Conservation (phyloP, 2,113 vertebrate species). For the Phylloscopus trochiloides region DNA sequence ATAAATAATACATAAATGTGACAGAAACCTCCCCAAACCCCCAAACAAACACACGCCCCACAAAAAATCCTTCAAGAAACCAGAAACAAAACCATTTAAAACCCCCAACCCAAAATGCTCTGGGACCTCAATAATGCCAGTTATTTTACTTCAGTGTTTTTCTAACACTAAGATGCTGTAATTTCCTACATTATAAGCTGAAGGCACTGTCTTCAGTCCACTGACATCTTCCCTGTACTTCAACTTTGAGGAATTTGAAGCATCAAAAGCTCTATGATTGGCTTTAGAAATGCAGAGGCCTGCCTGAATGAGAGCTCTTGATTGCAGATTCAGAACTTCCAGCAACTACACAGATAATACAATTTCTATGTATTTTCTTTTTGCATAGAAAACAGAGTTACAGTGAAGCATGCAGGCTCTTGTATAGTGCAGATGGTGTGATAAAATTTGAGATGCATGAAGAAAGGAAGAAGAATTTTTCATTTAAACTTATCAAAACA, state of each 20-base stretch:
- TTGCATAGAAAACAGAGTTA: background rate
- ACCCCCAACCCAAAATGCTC: accelerated
- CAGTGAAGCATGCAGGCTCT: background rate
- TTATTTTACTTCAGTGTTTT: background rate
- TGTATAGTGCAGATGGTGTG: background rate
- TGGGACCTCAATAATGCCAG: background rate
- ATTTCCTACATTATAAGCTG: background rate
- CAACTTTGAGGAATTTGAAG: background rate
- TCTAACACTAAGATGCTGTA: background rate
- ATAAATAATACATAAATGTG: background rate
- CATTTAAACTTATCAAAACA: slow-evolving; percentile 15
- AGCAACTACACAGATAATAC: background rate
- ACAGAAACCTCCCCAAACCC: accelerated
- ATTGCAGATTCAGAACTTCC: background rate
- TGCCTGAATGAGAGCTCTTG: background rate
- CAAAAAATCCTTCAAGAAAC: accelerated
- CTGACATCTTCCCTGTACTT: background rate
- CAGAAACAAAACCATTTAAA: background rate
- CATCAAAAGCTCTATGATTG: background rate
- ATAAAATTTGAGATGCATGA: background rate
- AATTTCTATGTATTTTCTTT: background rate
- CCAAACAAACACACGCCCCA: background rate
- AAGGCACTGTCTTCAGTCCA: background rate
- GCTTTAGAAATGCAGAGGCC: background rate
- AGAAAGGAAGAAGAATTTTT: background rate